Conservation (phyloP, 2,113 vertebrate species). For the Heptranchias perlo region DNA sequence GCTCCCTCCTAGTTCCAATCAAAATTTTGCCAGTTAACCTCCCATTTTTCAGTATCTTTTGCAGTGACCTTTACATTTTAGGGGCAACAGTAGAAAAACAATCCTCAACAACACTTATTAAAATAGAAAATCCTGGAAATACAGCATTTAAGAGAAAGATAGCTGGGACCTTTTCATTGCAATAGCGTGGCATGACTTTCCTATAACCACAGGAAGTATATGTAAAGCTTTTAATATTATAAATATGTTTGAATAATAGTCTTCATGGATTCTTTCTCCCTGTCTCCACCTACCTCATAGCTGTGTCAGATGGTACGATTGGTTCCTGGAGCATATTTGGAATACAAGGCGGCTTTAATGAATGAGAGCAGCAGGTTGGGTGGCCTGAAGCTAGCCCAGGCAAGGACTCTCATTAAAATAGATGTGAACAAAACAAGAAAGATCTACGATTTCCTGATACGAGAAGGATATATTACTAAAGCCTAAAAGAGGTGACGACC, state of each 20-base stretch:
- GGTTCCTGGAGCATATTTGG: conserved; percentile 94
- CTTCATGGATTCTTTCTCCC: not conserved
- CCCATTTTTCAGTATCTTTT: not conserved
- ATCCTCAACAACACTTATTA: not conserved
- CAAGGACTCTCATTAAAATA: conserved; percentile 95
- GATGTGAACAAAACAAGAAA: conserved; percentile 98
- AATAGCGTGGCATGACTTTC: not conserved
- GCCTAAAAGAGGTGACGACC: conserved; percentile 59
- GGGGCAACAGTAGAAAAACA: not conserved
- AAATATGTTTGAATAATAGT: not conserved
- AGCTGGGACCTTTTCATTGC: not conserved
- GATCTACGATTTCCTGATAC: conserved; percentile 97
- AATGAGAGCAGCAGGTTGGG: conserved; percentile 93
- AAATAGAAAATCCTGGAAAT: not conserved
- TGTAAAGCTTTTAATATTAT: not conserved
- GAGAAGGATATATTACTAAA: conserved; percentile 92
- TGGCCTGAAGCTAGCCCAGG: conserved; percentile 87
- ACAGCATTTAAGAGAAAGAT: not conserved
- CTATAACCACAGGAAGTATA: not conserved
- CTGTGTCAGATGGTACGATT: conserved; percentile 94
- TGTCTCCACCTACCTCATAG: conserved; percentile 55
- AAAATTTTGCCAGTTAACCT: not conserved
- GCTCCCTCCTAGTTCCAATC: not conserved
- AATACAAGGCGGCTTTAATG: conserved; percentile 91
- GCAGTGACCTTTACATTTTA: not conserved